Evolutionary conservation across 2,113 vertebrate genomes (phyloP).

Genomic region (Gymnocephalus cernua): DNA sequence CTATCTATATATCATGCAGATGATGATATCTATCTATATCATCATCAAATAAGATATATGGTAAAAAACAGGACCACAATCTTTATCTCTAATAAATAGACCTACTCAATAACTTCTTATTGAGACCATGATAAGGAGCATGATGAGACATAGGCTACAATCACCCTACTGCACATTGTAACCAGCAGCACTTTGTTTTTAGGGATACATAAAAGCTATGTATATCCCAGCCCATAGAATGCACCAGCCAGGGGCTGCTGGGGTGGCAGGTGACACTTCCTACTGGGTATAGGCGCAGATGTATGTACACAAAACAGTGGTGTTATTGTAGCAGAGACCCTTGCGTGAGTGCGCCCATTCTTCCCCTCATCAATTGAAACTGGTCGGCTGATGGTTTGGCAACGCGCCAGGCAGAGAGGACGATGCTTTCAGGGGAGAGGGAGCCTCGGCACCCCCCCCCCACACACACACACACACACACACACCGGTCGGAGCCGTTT

Average conservation of each 20-base stretch:
- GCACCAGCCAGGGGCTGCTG: conserved; percentile 3
- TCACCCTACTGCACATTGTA: neutral
- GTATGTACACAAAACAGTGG: conserved; percentile 62
- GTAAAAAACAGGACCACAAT: too few relatives aligned
- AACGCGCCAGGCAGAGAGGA: conserved; percentile 46
- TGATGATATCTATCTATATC: too few relatives aligned
- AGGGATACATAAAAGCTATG: neutral
- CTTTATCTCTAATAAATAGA: too few relatives aligned
- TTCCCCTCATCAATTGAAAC: conserved; percentile 63
- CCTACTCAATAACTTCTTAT: too few relatives aligned
- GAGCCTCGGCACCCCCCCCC: conserved; percentile 22
- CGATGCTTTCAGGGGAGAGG: conserved; percentile 29
- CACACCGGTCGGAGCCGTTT: conserved; percentile 25
- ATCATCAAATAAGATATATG: too few relatives aligned
- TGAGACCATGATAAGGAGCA: too few relatives aligned
- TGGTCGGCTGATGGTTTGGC: conserved; percentile 63
- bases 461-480: too few relatives aligned
- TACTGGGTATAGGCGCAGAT: conserved; percentile 24
- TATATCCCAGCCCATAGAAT: too few relatives aligned
- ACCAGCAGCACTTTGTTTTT: conserved; percentile 8
- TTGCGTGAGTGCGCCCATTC: conserved; percentile 69
- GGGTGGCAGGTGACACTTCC: conserved; percentile 56
- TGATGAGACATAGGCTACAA: too few relatives aligned
- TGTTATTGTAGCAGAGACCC: conserved; percentile 64
- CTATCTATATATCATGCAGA: too few relatives aligned